These are phyloP conservation scores for Ginglymostoma cirratum DNA, from an alignment of 2,113 vertebrate species.

Conservation along the genomic window DNA sequence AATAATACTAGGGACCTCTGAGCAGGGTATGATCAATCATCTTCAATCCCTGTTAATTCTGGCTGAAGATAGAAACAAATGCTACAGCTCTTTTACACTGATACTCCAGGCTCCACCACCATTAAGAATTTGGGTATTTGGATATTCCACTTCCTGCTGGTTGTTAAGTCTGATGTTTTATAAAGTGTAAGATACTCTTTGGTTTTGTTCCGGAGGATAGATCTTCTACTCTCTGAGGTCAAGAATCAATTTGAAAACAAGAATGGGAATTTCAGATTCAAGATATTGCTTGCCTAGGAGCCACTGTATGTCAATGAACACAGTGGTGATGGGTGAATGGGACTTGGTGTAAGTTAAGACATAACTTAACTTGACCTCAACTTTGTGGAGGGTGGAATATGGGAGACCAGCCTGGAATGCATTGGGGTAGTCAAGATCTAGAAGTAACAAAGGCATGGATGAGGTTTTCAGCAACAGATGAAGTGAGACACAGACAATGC, in stretches of 20 bases:
- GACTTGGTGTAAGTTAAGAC: no score
- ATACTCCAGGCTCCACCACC: no score
- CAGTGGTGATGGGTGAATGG: not conserved
- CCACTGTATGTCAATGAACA: not conserved
- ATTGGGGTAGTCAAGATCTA: not conserved
- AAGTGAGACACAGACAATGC: not conserved
- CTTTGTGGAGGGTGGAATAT: not conserved
- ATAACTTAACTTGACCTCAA: not conserved
- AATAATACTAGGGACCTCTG: no score
- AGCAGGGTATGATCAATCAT: no score
- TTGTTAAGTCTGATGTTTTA: not conserved
- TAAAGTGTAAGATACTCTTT: not conserved
- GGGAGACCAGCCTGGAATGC: not conserved
- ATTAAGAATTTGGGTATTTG: no score
- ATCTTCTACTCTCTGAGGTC: not conserved
- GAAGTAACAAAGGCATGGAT: not conserved
- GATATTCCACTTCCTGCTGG: no score
- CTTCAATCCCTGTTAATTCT: no score
- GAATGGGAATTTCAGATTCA: not conserved
- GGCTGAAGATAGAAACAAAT: no score
- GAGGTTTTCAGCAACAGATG: not conserved
- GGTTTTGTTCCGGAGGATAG: not conserved
- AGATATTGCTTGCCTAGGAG: not conserved
- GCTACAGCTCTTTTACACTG: no score
- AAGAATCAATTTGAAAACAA: not conserved